These are phyloP conservation scores for Calephelis perditalis DNA, from an alignment of 2,888 invertebrate species.

Conservation along the genomic window DNA sequence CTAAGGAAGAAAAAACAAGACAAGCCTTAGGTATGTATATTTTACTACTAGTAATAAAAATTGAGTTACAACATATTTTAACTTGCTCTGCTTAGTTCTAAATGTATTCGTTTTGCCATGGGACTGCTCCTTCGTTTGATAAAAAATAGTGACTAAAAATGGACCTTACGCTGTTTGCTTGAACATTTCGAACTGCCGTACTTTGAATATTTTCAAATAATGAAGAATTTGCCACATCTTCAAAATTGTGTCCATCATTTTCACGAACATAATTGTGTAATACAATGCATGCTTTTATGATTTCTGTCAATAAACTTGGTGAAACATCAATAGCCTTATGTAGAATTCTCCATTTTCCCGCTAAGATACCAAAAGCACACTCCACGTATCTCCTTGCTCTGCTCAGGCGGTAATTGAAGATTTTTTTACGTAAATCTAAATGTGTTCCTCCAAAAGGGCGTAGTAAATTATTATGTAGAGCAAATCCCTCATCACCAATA, in stretches of 20 bases:
- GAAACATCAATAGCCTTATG: conserved; percentile 31
- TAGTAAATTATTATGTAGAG: conserved; percentile 29
- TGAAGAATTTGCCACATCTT: conserved; percentile 32
- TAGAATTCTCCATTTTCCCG: conserved; percentile 30
- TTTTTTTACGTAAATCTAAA: conserved; percentile 28
- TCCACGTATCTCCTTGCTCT: conserved; percentile 22
- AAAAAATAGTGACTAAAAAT: conserved; percentile 33
- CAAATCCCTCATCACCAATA: conserved; percentile 29
- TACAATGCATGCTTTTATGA: conserved; percentile 24
- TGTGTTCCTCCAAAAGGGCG: conserved; percentile 30
- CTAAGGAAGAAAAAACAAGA: conserved; percentile 28
- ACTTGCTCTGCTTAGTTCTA: conserved; percentile 30
- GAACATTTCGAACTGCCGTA: conserved; percentile 31
- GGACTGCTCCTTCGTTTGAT: conserved; percentile 32
- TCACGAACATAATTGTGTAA: conserved; percentile 33
- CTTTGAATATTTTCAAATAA: conserved; percentile 34
- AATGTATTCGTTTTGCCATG: conserved; percentile 32
- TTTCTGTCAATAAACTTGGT: conserved; percentile 26
- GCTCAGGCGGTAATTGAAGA: conserved; percentile 29
- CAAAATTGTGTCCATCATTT: conserved; percentile 33
- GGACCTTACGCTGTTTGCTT: conserved; percentile 32
- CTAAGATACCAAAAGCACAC: conserved; percentile 28
- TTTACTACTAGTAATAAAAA: conserved; percentile 26
- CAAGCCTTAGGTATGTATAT: conserved; percentile 28
- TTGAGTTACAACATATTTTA: conserved; percentile 23